Conservation (phyloP, 1,140 invertebrate species). For the Drosophila takahashii region DNA sequence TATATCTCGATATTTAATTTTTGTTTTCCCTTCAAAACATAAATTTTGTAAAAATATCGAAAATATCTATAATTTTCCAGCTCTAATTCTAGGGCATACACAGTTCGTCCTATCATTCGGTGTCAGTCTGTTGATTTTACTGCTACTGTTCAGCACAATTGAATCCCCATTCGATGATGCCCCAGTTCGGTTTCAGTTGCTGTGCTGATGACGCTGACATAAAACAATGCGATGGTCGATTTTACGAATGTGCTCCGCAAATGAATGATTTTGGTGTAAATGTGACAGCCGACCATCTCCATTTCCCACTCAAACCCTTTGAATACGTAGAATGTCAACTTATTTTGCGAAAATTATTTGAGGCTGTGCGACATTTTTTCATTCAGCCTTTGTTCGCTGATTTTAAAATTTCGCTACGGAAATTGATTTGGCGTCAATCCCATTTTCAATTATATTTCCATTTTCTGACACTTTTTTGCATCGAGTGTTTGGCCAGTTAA, state of each 20-base stretch:
- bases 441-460: constrained; percentile 16
- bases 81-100: constrained; percentile 16
- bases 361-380: constrained; percentile 40
- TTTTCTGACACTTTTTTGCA: constrained; percentile 7
- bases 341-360: constrained; percentile 69
- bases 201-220: constrained; percentile 72
- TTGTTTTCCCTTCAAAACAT: too few species aligned
- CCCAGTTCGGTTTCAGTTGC: constrained; percentile 49
- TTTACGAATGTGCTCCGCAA: constrained; percentile 57
- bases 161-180: constrained; percentile 49
- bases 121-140: constrained; percentile 31
- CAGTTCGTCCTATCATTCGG: not conserved
- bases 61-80: too few species aligned
- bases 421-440: constrained; percentile 56
- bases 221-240: constrained; percentile 73
- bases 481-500: constrained; percentile 27
- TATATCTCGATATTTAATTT: too few species aligned
- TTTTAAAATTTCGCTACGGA: constrained; percentile 42
- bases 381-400: constrained; percentile 29
- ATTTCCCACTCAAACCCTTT: constrained; percentile 12
- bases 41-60: too few species aligned
- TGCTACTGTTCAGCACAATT: constrained; percentile 50
- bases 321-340: constrained; percentile 65
- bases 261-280: constrained; percentile 48
- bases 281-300: constrained; percentile 48